phyloP scores from a whole-genome alignment of 2,797 vertebrate genomes.

The Dermochelys coriacea region DNA sequence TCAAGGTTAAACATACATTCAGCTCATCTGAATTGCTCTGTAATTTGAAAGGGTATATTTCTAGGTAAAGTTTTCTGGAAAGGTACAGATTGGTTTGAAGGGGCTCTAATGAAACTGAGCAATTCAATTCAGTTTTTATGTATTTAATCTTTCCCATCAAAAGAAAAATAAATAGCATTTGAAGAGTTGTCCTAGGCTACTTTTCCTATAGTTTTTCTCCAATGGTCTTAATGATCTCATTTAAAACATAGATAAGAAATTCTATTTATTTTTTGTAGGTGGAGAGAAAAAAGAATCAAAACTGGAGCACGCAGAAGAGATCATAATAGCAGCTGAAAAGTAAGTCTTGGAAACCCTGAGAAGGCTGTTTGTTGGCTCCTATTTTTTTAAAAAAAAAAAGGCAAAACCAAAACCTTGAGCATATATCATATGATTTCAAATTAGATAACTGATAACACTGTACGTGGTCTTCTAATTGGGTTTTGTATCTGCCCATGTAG shows the following conservation, averaged over 20 bases:
- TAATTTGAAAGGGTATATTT: neutral
- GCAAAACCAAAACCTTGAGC: neutral
- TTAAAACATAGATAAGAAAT: neutral
- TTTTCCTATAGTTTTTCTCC: neutral
- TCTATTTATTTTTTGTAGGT: slow-evolving; percentile 63
- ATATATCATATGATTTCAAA: neutral
- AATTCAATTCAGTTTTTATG: neutral
- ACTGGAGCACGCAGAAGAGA: slow-evolving; percentile 55
- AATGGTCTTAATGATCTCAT: neutral
- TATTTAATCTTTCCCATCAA: neutral
- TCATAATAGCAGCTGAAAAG: slow-evolving; percentile 73
- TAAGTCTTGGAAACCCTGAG: slow-evolving; percentile 58
- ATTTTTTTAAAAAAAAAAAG: neutral
- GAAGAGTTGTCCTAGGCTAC: neutral
- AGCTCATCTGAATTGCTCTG: neutral
- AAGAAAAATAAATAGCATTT: neutral
- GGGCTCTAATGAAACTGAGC: neutral
- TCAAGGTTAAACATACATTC: neutral
- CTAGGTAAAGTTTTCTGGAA: neutral
- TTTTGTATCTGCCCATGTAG: neutral
- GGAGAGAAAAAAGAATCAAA: slow-evolving; percentile 32
- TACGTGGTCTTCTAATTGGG: neutral
- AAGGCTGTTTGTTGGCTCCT: neutral
- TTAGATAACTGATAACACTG: neutral
- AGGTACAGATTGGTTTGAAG: neutral